Base-by-base conservation (phyloP, 2,113 vertebrate species). In the Chloropsis hardwickii region DNA sequence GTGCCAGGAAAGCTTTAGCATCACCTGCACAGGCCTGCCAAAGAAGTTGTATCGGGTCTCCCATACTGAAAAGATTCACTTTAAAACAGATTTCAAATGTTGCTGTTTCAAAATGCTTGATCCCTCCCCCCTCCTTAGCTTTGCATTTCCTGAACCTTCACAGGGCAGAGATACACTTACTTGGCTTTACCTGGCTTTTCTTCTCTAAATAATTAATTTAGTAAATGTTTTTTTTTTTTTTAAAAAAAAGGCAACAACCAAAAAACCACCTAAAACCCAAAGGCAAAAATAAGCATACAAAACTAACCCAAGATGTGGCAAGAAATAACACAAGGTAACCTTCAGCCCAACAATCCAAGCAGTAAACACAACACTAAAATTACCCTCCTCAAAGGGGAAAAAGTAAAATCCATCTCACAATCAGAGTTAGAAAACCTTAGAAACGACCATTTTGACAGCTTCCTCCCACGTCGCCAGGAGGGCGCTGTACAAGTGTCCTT, bases 391-490 rank as follows among this genome's bases (percentile, higher is more conserved):
- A 67, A 84, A 18, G 4, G 5, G 8, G 3, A 3, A 11, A 37
- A 19, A 50, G n/a, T 50, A 13, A 24, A 40, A 31, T 11, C 14
- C 29, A 40, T 1, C 24, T 53, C 31, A 5, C 2, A 5, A 2
- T 48, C 62, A 88, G n/a, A 90, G 39, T 11, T 9, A 58, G 60
- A n/a, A 77, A 92, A 44, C 24, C 12, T 29, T 18, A 81, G 29
- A 71, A 85, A 61, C 3, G 0, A 22, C 2, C 22, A 33, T 53
- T 85, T 76, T 12, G 40, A 27, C 53, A 72, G 10, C 28, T 48
- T 44, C 9, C 7, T n/a, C 11, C 39, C 3, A 2, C 0, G 12
- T 0, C 35, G 27, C 40, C 44, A 12, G 47, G 25, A 73, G 33
- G 42, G 13, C 51, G 27, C 25, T 0, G 15, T 12, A 27, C 16